Evolutionary conservation across 1,140 invertebrate genomes (phyloP).

Genomic region (Aphaenogaster rudis): DNA sequence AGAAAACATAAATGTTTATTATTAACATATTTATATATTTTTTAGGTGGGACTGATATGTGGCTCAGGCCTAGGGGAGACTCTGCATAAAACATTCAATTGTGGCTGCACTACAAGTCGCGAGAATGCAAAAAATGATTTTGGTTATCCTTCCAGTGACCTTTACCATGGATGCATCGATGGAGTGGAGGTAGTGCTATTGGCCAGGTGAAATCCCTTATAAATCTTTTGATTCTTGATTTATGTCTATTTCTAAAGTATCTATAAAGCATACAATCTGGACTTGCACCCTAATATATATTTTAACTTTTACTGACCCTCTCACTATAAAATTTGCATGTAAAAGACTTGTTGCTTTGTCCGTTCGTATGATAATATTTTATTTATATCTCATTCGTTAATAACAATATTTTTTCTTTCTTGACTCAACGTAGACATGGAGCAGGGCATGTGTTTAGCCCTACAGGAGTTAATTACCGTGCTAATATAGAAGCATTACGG

Average conservation of each 20-base stretch:
- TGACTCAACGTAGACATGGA: slow-evolving; percentile 92
- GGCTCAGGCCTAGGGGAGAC: slow-evolving; percentile 97
- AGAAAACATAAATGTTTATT: slow-evolving; percentile 3
- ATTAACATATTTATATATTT: slow-evolving; percentile 7
- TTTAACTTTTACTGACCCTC: slow-evolving; percentile 13
- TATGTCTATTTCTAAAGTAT: neutral
- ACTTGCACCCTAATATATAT: neutral
- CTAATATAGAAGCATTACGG: slow-evolving; percentile 98
- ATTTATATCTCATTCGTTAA: neutral
- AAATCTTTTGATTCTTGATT: slow-evolving; percentile 5
- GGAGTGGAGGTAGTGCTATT: slow-evolving; percentile 94
- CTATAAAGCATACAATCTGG: neutral
- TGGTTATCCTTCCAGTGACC: slow-evolving; percentile 92
- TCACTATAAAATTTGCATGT: neutral
- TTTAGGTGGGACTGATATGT: slow-evolving; percentile 97
- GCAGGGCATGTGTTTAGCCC: slow-evolving; percentile 94
- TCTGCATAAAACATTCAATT: slow-evolving; percentile 90
- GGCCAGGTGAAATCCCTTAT: slow-evolving; percentile 88
- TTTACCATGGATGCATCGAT: slow-evolving; percentile 93
- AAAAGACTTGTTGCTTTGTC: neutral
- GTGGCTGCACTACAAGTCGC: slow-evolving; percentile 87
- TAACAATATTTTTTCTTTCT: neutral
- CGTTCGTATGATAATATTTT: neutral
- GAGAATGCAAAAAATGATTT: slow-evolving; percentile 90
- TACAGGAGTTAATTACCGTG: slow-evolving; percentile 96